Conservation (phyloP, 2,797 vertebrate genomes). For the Hemibagrus guttatus region DNA sequence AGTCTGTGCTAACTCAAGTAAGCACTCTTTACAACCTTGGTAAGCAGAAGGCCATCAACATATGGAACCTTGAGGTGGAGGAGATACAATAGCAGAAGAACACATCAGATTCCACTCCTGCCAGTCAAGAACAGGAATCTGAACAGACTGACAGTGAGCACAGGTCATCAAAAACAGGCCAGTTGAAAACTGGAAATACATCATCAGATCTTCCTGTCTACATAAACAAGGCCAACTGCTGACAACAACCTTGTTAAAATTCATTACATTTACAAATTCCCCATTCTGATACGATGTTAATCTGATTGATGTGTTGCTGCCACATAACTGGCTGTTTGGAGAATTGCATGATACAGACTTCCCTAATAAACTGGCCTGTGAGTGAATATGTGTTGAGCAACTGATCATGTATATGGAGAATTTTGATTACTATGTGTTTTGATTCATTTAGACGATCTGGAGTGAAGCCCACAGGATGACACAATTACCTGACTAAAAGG, state of each 20-base stretch:
- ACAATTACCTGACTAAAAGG: background rate
- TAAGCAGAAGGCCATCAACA: no score
- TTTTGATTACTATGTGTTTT: background rate
- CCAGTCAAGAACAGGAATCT: background rate
- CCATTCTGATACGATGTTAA: background rate
- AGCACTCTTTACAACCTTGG: no score
- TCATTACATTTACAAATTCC: background rate
- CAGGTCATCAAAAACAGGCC: background rate
- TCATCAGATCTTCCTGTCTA: background rate
- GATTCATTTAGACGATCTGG: conserved; percentile 4
- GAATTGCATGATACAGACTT: background rate
- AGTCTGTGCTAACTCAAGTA: no score
- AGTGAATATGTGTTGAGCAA: background rate
- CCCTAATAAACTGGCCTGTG: background rate
- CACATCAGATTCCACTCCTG: background rate
- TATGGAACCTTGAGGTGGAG: no score
- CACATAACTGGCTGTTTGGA: background rate
- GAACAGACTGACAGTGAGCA: background rate
- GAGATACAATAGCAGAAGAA: background rate
- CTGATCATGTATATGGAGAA: background rate
- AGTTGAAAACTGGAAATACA: background rate
- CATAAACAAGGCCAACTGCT: background rate
- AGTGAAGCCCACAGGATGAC: conserved; percentile 20
- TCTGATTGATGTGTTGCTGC: background rate
- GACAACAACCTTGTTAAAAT: background rate